A percentile compares a stretch with the other conserved stretches of the same genome.
Evolutionary conservation across 64 coral and sea anemone genomes (phyloP).

Genomic region (Dendronephthya gigantea): DNA sequence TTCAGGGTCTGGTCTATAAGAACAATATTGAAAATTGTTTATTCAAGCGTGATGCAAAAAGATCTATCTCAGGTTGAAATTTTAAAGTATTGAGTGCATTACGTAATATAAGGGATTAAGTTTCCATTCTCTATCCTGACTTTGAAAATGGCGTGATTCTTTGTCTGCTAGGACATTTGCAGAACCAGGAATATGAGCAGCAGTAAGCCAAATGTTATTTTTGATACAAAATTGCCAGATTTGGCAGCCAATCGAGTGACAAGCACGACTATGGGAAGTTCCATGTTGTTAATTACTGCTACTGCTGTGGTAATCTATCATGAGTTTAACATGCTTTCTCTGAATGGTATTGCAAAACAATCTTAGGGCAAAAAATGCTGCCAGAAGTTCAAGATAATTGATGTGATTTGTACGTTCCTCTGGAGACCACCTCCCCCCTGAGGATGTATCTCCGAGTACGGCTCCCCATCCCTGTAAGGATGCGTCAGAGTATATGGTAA

Average conservation of each 20-base stretch:
- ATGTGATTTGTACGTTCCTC: slow-evolving; percentile 15
- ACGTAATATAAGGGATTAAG: slow-evolving; percentile 7
- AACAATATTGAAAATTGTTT: slow-evolving; percentile 22
- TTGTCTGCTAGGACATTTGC: slow-evolving; percentile 29
- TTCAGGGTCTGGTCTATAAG: slow-evolving; percentile 42
- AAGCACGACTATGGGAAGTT: slow-evolving; percentile 14
- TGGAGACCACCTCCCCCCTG: slow-evolving; percentile 28
- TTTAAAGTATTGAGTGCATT: slow-evolving; percentile 8
- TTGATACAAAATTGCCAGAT: slow-evolving; percentile 38
- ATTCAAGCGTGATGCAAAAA: slow-evolving; percentile 47
- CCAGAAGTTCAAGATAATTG: slow-evolving; percentile 21
- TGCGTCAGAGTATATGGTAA: slow-evolving; percentile 44
- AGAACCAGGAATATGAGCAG: slow-evolving; percentile 43
- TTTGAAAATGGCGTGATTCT: slow-evolving; percentile 33
- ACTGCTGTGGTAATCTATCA: slow-evolving; percentile 44
- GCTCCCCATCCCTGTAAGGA: slow-evolving; percentile 42
- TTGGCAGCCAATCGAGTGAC: background rate
- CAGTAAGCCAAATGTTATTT: slow-evolving; percentile 45
- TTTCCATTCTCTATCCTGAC: slow-evolving; percentile 50
- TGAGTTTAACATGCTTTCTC: slow-evolving; percentile 40
- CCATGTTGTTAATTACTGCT: slow-evolving; percentile 39
- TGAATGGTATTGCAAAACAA: slow-evolving; percentile 20
- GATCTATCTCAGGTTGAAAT: slow-evolving; percentile 37
- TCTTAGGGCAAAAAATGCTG: slow-evolving; percentile 32
- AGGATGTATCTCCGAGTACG: background rate